Evolutionary conservation across 2,113 vertebrate species (phyloP).

Genomic region (Spea bombifrons): DNA sequence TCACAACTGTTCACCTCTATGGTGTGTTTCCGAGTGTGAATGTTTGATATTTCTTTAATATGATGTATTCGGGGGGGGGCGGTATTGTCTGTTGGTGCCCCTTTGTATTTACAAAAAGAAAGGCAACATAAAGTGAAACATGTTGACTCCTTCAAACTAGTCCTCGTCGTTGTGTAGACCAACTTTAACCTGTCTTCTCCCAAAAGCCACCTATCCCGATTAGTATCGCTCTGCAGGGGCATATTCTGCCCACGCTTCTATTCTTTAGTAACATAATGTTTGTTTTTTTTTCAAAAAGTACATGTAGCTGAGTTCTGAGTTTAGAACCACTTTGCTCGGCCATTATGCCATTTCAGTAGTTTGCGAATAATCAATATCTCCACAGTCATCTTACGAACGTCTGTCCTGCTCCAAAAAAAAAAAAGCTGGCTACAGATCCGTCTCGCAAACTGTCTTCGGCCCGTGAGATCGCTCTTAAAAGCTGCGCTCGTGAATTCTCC

Average conservation of each 20-base stretch:
- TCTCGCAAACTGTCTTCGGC: slow-evolving; percentile 48
- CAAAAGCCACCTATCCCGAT: too few species aligned
- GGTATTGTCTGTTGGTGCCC: too few species aligned
- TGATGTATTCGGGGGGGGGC: too few species aligned
- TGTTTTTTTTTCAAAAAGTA: background rate
- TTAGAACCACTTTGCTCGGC: slow-evolving; percentile 26
- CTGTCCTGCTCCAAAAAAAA: background rate
- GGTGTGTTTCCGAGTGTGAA: too few species aligned
- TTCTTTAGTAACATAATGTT: background rate
- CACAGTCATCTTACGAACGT: slow-evolving; percentile 13
- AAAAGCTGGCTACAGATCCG: slow-evolving; percentile 48
- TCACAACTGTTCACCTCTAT: too few species aligned
- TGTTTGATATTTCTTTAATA: too few species aligned
- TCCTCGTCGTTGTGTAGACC: too few species aligned
- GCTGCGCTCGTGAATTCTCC: slow-evolving; percentile 51
- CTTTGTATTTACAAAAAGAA: too few species aligned
- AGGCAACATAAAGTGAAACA: too few species aligned
- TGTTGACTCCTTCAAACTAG: too few species aligned
- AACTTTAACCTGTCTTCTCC: too few species aligned
- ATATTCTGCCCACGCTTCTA: background rate
- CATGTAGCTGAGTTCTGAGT: background rate
- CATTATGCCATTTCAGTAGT: slow-evolving; percentile 11
- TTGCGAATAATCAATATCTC: slow-evolving; percentile 41
- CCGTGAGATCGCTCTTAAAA: slow-evolving; percentile 54
- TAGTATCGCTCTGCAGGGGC: background rate